Evolutionary conservation across 2,888 invertebrate genomes (phyloP).

Genomic region (Lingula anatina): DNA sequence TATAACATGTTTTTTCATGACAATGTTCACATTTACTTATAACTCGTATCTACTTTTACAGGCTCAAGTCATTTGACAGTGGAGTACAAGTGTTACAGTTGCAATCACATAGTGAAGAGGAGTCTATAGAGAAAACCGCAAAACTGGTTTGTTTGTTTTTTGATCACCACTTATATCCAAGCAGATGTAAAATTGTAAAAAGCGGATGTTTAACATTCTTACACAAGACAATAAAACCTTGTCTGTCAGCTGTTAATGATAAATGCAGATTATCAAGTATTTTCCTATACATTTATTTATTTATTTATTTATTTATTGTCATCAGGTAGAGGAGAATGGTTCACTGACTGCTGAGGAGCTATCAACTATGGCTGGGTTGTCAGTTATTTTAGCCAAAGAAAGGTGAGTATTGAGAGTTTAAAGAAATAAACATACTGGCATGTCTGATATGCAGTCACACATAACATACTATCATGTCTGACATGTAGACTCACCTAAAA

Average conservation of each 20-base stretch:
- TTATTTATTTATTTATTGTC: too few species aligned
- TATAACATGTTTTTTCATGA: conserved; percentile 53
- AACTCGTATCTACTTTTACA: too few species aligned
- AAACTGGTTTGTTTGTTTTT: conserved; percentile 44
- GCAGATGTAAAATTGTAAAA: too few species aligned
- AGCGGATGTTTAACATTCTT: too few species aligned
- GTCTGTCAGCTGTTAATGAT: too few species aligned
- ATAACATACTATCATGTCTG: too few species aligned
- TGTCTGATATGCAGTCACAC: not conserved
- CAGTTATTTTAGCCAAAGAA: conserved; percentile 85
- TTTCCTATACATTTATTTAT: too few species aligned
- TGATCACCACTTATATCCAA: not conserved
- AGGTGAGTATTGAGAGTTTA: conserved; percentile 45
- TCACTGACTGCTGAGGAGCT: conserved; percentile 82
- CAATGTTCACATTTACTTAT: too few species aligned
- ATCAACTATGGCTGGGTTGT: conserved; percentile 75
- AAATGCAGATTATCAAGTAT: too few species aligned
- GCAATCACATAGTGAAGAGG: conserved; percentile 59
- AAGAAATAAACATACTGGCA: not conserved
- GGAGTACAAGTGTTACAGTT: conserved; percentile 93
- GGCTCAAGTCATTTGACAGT: conserved; percentile 74
- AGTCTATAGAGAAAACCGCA: conserved; percentile 49
- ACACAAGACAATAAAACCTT: too few species aligned
- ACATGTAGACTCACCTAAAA: not conserved
- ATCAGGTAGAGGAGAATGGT: conserved; percentile 57